These are phyloP conservation scores for Poeciliopsis gracilis DNA, from an alignment of 2,797 vertebrate species.

Conservation along the genomic window DNA sequence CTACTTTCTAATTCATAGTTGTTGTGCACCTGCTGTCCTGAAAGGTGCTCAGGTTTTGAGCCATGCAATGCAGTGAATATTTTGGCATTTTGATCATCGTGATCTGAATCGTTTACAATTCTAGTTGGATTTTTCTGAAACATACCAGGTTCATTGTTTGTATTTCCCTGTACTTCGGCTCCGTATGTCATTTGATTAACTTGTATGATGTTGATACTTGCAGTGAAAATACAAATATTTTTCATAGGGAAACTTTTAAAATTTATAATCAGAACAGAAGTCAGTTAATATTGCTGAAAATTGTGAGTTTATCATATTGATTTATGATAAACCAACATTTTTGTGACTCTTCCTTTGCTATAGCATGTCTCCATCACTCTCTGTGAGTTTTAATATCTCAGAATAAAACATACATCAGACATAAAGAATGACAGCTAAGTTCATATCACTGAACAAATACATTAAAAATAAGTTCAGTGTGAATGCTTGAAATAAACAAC, in stretches of 20 bases:
- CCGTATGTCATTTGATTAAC: background rate
- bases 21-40: background rate
- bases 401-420: background rate
- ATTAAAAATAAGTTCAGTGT: background rate
- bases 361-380: background rate
- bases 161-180: background rate
- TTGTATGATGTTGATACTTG: background rate
- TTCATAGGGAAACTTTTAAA: background rate
- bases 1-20: too few relatives aligned
- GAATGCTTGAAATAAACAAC: background rate
- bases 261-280: background rate
- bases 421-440: background rate
- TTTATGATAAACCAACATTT: background rate
- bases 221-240: background rate
- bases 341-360: background rate
- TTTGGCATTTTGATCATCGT: background rate
- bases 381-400: background rate
- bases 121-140: background rate
- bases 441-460: background rate
- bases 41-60: background rate
- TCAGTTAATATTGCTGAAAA: background rate
- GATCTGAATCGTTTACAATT: background rate
- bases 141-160: background rate
- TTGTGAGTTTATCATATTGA: background rate
- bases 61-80: background rate